Evolutionary conservation across 2,888 invertebrate genomes (phyloP).

Genomic region (Sminthurinus aureus): DNA sequence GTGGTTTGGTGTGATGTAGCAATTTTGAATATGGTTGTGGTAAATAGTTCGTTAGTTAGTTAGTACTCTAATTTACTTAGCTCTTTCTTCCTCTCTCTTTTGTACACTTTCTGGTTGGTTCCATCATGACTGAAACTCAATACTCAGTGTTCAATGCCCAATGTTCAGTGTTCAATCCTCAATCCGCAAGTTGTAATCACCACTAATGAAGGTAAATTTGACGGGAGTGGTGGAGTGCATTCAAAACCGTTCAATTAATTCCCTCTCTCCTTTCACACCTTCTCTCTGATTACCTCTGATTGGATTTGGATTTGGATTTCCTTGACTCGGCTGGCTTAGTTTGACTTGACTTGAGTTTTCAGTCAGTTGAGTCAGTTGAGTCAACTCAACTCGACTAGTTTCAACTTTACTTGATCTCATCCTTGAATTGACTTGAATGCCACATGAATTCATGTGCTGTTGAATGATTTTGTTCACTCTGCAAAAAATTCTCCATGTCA

Average conservation of each 20-base stretch:
- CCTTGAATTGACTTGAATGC: no score
- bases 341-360: no score
- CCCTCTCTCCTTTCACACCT: conserved; percentile 10
- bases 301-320: neutral
- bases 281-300: conserved; percentile 1
- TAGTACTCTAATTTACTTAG: conserved; percentile 15
- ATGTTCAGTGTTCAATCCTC: neutral
- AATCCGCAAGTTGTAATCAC: conserved; percentile 1
- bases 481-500: no score
- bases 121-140: no score
- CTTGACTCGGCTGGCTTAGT: no score
- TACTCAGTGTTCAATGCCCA: no score
- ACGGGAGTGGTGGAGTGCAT: conserved; percentile 6
- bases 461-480: no score
- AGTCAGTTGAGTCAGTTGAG: neutral
- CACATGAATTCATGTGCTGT: no score
- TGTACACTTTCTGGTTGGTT: no score
- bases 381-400: neutral
- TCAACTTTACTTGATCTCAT: neutral
- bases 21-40: no score
- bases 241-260: conserved; percentile 17
- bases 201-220: conserved; percentile 19
- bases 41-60: neutral
- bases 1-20: no score
- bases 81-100: neutral